Conservation (phyloP, 2,888 invertebrate genomes). For the Papilio gigon region DNA sequence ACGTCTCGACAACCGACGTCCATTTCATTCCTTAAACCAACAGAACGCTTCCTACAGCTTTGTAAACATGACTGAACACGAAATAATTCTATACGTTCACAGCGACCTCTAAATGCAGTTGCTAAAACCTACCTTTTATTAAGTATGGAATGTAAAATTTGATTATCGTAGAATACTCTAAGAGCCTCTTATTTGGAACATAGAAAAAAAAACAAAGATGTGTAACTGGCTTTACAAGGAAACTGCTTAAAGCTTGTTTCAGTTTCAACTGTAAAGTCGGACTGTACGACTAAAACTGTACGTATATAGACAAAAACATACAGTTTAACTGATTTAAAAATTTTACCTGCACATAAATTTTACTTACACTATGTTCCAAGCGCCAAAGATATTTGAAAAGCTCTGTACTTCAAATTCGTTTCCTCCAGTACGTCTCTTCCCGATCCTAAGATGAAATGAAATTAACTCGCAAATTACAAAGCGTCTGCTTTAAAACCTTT, state of each 20-base stretch:
- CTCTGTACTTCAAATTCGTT: slow-evolving; percentile 2
- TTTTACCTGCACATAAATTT: background rate
- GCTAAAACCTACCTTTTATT: no score
- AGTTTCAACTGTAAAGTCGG: no score
- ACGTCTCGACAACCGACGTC: background rate
- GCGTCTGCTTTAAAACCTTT: slow-evolving; percentile 13
- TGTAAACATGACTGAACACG: background rate
- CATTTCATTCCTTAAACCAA: slow-evolving; percentile 35
- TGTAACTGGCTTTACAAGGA: no score
- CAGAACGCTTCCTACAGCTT: background rate
- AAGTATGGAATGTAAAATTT: no score
- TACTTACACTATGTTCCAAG: background rate
- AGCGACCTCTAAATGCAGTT: background rate
- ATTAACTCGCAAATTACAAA: slow-evolving; percentile 17
- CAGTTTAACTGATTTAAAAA: no score
- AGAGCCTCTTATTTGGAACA: no score
- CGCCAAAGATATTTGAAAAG: no score
- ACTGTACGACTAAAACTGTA: no score
- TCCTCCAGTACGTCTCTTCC: background rate
- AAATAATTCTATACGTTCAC: background rate
- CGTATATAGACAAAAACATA: no score
- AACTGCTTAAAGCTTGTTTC: no score
- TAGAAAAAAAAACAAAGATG: no score
- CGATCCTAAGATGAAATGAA: background rate
- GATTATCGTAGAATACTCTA: no score